These are phyloP conservation scores for Callaeas wilsoni DNA, from an alignment of 2,113 vertebrate genomes.

Conservation along the genomic window DNA sequence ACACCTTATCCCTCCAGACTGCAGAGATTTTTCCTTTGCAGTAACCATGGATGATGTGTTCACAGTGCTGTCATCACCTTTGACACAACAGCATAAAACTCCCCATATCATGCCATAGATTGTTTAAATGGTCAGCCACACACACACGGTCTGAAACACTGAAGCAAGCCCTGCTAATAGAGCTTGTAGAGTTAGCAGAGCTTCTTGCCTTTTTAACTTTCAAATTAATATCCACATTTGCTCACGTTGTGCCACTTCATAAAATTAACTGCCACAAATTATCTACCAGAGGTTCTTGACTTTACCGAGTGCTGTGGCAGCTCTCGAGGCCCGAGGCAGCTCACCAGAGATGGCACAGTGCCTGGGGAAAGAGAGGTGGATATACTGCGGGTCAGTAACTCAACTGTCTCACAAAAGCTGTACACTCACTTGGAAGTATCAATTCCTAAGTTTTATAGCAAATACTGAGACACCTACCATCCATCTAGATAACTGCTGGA, in stretches of 20 bases:
- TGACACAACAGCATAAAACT: not conserved
- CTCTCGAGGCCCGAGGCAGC: not conserved
- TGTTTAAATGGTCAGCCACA: not conserved
- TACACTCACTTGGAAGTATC: not conserved
- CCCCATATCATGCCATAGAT: not conserved
- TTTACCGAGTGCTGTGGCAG: not conserved
- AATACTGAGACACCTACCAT: not conserved
- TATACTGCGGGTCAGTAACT: not conserved
- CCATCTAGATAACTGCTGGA: not conserved
- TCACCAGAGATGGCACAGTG: not conserved
- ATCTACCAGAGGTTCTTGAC: not conserved
- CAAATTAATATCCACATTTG: not conserved
- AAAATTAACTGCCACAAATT: not conserved
- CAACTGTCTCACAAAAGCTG: not conserved
- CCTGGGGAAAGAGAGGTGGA: not conserved
- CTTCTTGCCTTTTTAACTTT: not conserved
- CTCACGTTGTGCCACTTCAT: not conserved
- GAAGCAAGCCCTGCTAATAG: not conserved
- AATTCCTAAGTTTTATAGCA: not conserved
- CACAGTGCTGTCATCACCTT: not conserved
- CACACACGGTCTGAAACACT: not conserved
- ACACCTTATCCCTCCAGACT: not conserved
- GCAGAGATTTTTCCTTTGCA: not conserved
- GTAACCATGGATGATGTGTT: not conserved
- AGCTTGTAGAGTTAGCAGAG: not conserved